A percentile compares a stretch with the other conserved stretches of the same genome.
These are phyloP conservation scores for Catharus bicknelli DNA, from an alignment of 2,113 vertebrate species.

Conservation along the genomic window DNA sequence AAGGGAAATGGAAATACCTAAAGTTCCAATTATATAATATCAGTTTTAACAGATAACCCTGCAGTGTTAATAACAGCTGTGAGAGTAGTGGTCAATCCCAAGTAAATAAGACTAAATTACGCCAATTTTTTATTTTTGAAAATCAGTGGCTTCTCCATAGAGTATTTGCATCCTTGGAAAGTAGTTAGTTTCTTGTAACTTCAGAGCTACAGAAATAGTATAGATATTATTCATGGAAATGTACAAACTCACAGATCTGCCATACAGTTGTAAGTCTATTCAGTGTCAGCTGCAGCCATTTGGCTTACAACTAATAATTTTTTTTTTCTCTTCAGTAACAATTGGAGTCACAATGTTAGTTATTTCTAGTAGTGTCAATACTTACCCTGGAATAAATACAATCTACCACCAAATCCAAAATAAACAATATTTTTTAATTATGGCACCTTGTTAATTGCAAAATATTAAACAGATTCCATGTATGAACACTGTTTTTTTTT, in stretches of 20 bases:
- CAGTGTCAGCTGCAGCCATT: neutral
- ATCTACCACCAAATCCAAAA: neutral
- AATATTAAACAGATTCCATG: neutral
- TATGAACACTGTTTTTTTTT: neutral
- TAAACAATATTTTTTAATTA: neutral
- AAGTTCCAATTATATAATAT: neutral
- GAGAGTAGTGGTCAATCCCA: neutral
- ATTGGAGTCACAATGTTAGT: rapidly evolving
- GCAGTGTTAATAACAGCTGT: neutral
- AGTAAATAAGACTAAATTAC: neutral
- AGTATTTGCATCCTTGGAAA: neutral
- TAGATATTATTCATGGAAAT: neutral
- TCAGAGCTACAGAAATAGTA: neutral
- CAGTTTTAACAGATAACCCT: neutral
- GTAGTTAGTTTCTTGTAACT: neutral
- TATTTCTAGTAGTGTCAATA: neutral
- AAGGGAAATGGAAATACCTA: neutral
- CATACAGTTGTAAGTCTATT: neutral
- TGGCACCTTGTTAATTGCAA: neutral
- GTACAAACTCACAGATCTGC: neutral
- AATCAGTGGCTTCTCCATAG: neutral
- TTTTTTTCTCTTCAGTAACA: neutral
- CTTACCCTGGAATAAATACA: neutral
- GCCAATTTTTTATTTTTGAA: neutral
- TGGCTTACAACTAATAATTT: neutral